Evolutionary conservation across 23 tunicate species (phyloP), one percentile per base, ranked within the genome.

Genomic region (Ciona savignyi): DNA sequence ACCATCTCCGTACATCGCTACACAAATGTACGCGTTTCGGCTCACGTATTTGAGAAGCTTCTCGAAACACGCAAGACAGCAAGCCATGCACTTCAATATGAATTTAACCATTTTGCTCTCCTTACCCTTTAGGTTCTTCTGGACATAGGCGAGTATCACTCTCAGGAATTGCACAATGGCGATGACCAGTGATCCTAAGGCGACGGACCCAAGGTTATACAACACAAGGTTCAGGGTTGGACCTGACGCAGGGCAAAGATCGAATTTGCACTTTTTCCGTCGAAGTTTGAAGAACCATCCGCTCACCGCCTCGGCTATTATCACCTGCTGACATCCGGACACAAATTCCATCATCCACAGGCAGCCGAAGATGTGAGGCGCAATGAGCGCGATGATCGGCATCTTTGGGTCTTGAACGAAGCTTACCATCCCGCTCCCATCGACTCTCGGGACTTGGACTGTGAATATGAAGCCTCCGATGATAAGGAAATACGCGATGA

Each of bases 21-120:
- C 73, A 31, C 89, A 89, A 25, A 89, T 89, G 60, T 83, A 89
- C 1, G 96, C 96, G 51, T 89, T 89, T 28, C 89, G 82, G 79
- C 78, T 89, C 30, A 89, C 68, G 70, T 71, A 89, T 51, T 79
- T 83, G 31, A 89, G 72, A 23, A 89, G 29, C 60, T 83, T 89
- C 51, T 89, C 89, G 31, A 89, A 83, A 34, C 81, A 89, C 9
- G 74, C 74, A 66, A 89, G 33, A 68, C 89, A 89, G 62, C 89
- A 89, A 6, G 42, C 30, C 68, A 89, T 51, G 65, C 81, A 75
- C 62, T 78, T 89, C 56, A 77, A 29, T 0, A 83, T 29, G 67
- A 51, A 68, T 32, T 75, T 49, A 1, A 86, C 89, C 27, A 64
- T 22, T 25, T 74, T 78, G 81, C 78, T 68, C 20, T 82, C 87